Evolutionary conservation across 2,888 invertebrate genomes (phyloP).

Genomic region (Sphaerophoria taeniata): DNA sequence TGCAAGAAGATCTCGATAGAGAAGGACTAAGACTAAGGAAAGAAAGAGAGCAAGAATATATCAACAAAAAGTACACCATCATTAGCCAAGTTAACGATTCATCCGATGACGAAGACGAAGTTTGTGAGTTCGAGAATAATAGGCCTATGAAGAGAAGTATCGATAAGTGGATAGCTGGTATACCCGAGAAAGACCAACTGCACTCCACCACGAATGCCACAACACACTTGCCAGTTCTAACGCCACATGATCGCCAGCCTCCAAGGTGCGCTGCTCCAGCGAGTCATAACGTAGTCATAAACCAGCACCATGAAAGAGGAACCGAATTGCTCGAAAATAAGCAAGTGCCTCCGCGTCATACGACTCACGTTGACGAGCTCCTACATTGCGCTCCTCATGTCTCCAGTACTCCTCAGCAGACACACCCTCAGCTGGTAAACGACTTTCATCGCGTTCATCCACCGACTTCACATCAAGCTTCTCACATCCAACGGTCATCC

Average conservation of each 20-base stretch:
- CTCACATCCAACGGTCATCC: background rate
- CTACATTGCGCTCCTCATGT: too few species aligned
- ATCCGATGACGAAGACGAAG: background rate
- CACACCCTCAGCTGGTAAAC: too few species aligned
- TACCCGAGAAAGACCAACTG: conserved; percentile 11
- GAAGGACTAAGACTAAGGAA: conserved; percentile 8
- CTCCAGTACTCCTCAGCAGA: too few species aligned
- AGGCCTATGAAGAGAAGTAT: background rate
- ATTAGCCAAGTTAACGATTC: conserved; percentile 15
- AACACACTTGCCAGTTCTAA: background rate
- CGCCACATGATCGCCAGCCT: too few species aligned
- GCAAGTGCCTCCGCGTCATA: too few species aligned
- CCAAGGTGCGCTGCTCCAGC: background rate
- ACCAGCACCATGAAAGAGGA: too few species aligned
- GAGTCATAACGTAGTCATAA: background rate
- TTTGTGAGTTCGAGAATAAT: background rate
- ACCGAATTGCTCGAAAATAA: too few species aligned
- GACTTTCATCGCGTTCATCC: too few species aligned
- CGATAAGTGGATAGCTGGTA: conserved; percentile 1
- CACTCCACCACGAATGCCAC: conserved; percentile 16
- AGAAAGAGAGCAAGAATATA: conserved; percentile 10
- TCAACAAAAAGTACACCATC: conserved; percentile 19
- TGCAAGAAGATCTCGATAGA: conserved; percentile 28
- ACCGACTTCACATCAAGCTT: background rate
- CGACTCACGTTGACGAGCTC: too few species aligned